Conservation (phyloP, 2,888 invertebrate genomes). For the Drosophila leonis region DNA sequence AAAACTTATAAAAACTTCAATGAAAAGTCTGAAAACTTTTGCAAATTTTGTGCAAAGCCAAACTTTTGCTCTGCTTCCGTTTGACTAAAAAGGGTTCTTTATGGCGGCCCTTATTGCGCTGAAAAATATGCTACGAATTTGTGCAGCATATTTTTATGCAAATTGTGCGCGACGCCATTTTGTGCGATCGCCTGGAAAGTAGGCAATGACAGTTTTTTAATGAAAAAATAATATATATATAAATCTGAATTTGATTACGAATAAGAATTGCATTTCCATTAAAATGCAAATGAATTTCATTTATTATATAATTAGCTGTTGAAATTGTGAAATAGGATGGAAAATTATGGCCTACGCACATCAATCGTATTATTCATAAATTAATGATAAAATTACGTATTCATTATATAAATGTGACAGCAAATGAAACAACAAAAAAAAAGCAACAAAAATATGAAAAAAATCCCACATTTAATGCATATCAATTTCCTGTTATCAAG, state of each 20-base stretch:
- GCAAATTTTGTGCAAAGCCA: constrained; percentile 30
- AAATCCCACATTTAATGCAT: constrained; percentile 16
- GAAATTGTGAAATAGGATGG: constrained; percentile 33
- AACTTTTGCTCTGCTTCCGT: constrained; percentile 20
- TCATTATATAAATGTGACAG: constrained; percentile 29
- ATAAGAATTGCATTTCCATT: constrained; percentile 37
- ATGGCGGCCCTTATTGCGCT: constrained; percentile 13
- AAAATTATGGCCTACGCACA: constrained; percentile 34
- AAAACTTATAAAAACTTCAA: constrained; percentile 10
- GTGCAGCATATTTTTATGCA: constrained; percentile 42
- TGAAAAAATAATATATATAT: neutral
- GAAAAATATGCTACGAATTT: constrained; percentile 33
- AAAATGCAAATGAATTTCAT: constrained; percentile 54
- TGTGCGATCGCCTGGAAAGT: constrained; percentile 37
- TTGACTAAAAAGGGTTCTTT: constrained; percentile 4
- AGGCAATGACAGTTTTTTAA: constrained; percentile 16
- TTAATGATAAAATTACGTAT: constrained; percentile 49
- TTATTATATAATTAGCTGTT: constrained; percentile 17
- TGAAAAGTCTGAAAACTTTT: constrained; percentile 34
- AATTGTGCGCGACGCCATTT: constrained; percentile 42
- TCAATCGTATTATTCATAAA: constrained; percentile 42
- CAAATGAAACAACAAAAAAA: neutral
- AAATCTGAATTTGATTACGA: too few species aligned
- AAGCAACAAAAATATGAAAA: constrained; percentile 7
- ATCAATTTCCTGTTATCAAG: constrained; percentile 59